Percentiles rank a stretch among this genome's conserved stretches.
Conservation (phyloP, 2,797 vertebrate species). For the Gymnocypris eckloni region DNA sequence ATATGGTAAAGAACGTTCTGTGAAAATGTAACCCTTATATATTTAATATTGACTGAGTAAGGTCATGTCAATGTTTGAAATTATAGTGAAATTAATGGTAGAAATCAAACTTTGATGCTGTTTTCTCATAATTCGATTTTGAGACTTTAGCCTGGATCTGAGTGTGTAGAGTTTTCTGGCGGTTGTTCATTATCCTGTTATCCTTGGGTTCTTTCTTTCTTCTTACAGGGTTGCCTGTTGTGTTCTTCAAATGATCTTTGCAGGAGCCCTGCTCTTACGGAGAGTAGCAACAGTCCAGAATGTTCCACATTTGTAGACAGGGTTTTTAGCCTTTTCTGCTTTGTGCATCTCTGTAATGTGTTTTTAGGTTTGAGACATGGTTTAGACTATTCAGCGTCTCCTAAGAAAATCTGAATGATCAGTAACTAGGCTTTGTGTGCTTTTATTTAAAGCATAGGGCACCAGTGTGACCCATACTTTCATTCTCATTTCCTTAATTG, state of each 20-base stretch:
- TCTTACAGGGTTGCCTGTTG: neutral
- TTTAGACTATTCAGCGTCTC: neutral
- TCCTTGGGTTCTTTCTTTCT: neutral
- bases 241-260: neutral
- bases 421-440: neutral
- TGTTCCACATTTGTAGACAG: neutral
- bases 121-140: too few species aligned
- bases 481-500: conserved; percentile 3
- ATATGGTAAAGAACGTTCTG: too few species aligned
- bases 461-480: neutral
- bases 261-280: neutral
- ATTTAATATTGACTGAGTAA: too few species aligned
- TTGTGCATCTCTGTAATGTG: neutral
- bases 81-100: too few species aligned
- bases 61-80: too few species aligned
- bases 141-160: too few species aligned
- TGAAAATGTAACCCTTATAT: too few species aligned
- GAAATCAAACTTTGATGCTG: too few species aligned
- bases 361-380: neutral
- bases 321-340: neutral
- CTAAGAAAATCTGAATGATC: neutral
- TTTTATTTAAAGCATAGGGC: neutral
- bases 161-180: neutral
- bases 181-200: neutral
- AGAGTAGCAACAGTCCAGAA: neutral